Evolutionary conservation across 2,888 invertebrate species (phyloP).

Genomic region (Colostygia pectinataria): DNA sequence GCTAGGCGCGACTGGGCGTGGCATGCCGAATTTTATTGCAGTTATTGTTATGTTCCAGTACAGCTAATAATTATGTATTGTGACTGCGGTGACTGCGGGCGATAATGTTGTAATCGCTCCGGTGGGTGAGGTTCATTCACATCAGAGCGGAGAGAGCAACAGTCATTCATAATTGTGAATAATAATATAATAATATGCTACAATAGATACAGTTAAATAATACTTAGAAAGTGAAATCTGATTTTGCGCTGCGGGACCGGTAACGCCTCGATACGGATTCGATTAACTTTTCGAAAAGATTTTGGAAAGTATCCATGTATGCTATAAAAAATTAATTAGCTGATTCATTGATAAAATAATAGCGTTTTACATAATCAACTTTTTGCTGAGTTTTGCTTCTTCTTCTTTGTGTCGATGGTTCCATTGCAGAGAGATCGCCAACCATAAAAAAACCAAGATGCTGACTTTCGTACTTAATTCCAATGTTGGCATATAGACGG

Average conservation of each 20-base stretch:
- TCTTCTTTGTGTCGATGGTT: too few relatives aligned
- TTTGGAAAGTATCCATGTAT: conserved; percentile 15
- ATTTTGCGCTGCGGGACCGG: conserved; percentile 7
- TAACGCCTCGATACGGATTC: conserved; percentile 13
- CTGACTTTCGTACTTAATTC: background rate
- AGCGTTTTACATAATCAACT: background rate
- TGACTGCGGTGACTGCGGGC: conserved; percentile 38
- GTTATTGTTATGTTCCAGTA: conserved; percentile 33
- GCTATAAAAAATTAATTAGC: background rate
- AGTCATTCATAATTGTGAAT: conserved; percentile 42
- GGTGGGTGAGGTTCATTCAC: conserved; percentile 56
- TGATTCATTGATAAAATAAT: background rate
- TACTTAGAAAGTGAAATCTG: conserved; percentile 31
- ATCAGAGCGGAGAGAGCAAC: conserved; percentile 35
- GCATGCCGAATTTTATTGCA: conserved; percentile 47
- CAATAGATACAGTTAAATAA: conserved; percentile 26
- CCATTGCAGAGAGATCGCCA: background rate
- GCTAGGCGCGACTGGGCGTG: conserved; percentile 46
- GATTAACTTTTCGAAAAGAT: conserved; percentile 12
- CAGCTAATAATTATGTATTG: conserved; percentile 45
- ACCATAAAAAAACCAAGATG: background rate
- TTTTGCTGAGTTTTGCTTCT: too few relatives aligned
- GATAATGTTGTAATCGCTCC: conserved; percentile 49
- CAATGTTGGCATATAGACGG: too few relatives aligned
- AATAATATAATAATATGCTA: conserved; percentile 29